Evolutionary conservation across 2,888 invertebrate species (phyloP), one percentile per base, ranked within the genome.

Genomic region (Uloborus plumipes): DNA sequence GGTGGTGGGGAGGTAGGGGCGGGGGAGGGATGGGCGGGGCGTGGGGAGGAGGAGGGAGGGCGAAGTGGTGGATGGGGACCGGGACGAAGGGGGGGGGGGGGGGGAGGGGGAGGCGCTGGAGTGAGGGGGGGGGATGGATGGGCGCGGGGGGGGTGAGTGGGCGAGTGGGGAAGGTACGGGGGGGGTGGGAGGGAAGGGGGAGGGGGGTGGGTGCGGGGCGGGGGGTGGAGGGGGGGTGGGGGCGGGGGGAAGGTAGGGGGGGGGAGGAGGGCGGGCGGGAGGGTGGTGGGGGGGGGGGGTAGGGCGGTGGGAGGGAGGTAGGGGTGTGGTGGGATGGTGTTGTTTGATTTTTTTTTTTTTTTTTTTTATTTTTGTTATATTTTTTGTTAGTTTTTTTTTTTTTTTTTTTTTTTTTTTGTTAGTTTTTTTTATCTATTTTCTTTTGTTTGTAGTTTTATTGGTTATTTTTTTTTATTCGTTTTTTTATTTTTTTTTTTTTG

Each of bases 1-100:
- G 59, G 59, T 11, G 59, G 20, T 13, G n/a, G 59, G 59, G 59
- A n/a, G 59, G 59, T n/a, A n/a, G n/a, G n/a, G n/a, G n/a, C n/a
- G n/a, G n/a, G n/a, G n/a, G n/a, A n/a, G n/a, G n/a, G n/a, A 20
- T 13, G 59, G 59, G 20, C 16, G 20, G 11, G 20, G 20, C 15
- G 59, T 11, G 18, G 20, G n/a, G 59, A 13, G 20, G 59, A 11
- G 20, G 20, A 11, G 59, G 59, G 20, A n/a, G 59, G 59, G 20
- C 15, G 59, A 18, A 13, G 18, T 11, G 59, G 20, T 13, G n/a
- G 11, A n/a, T 9, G 59, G 59, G 20, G 20, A 18, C 16, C 15
- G 59, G n/a, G 59, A 18, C 16, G 20, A 11, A n/a, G 18, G 59
- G n/a, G 59, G 20, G 20, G 11, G 59, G 20, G 59, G 20, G 59